Conservation (phyloP, 2,797 vertebrate genomes). For the Varecia variegata region DNA sequence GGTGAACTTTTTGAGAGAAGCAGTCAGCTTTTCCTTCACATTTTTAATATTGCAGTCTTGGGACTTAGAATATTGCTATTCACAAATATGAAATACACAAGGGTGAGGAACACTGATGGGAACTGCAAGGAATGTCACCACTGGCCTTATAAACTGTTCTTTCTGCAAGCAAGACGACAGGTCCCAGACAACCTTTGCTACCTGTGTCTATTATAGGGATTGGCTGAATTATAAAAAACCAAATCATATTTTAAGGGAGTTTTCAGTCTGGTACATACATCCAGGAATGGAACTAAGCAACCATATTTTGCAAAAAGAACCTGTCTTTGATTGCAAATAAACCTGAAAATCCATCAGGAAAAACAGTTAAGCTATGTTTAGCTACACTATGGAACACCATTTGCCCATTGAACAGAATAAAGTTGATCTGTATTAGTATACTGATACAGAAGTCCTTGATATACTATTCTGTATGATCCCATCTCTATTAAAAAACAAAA, state of each 20-base stretch:
- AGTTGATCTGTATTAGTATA: not conserved
- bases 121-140: not conserved
- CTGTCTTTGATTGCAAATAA: slow-evolving; percentile 32
- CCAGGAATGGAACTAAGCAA: not conserved
- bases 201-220: not conserved
- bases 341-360: not conserved
- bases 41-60: too few relatives aligned
- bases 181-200: not conserved
- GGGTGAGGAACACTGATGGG: not conserved
- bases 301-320: not conserved
- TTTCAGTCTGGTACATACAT: not conserved
- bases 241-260: not conserved
- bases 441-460: not conserved
- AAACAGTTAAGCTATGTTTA: not conserved
- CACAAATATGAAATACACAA: not conserved
- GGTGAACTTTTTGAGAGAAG: not conserved
- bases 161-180: not conserved
- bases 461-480: not conserved
- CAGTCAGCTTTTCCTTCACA: not conserved
- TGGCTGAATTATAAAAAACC: not conserved
- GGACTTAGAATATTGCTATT: not conserved
- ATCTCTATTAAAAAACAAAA: slow-evolving; percentile 30
- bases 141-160: not conserved
- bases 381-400: not conserved
- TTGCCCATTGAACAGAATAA: not conserved